Conservation (phyloP, 2,113 vertebrate species). For the Tapirus terrestris region DNA sequence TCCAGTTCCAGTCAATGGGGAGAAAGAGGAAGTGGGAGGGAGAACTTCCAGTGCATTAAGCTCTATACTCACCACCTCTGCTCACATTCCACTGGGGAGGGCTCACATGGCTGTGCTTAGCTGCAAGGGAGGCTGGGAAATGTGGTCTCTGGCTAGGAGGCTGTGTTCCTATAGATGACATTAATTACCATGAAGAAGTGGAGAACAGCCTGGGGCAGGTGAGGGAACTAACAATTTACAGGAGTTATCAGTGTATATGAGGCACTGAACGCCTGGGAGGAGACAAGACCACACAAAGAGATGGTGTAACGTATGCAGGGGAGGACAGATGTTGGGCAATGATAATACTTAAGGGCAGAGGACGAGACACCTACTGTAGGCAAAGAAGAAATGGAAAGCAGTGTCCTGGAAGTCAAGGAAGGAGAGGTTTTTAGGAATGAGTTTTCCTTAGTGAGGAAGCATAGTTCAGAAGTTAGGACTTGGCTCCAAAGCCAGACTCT, state of each 20-base stretch:
- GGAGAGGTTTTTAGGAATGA: background rate
- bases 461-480: background rate
- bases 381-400: background rate
- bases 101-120: background rate
- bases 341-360: background rate
- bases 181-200: background rate
- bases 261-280: background rate
- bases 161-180: background rate
- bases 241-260: background rate
- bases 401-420: background rate
- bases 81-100: background rate
- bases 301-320: fast-evolving
- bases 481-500: background rate
- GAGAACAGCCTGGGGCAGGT: background rate
- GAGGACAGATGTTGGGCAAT: background rate
- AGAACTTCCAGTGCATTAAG: background rate
- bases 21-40: background rate
- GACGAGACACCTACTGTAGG: background rate
- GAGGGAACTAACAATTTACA: background rate
- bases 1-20: background rate
- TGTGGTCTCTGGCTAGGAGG: background rate
- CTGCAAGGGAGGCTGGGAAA: background rate
- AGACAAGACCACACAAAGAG: background rate
- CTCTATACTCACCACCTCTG: background rate
- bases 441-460: background rate